A percentile compares a stretch with the other conserved stretches of the same genome.
phyloP scores from a whole-genome alignment of 2,888 invertebrate genomes.

The Tiphia femorata region DNA sequence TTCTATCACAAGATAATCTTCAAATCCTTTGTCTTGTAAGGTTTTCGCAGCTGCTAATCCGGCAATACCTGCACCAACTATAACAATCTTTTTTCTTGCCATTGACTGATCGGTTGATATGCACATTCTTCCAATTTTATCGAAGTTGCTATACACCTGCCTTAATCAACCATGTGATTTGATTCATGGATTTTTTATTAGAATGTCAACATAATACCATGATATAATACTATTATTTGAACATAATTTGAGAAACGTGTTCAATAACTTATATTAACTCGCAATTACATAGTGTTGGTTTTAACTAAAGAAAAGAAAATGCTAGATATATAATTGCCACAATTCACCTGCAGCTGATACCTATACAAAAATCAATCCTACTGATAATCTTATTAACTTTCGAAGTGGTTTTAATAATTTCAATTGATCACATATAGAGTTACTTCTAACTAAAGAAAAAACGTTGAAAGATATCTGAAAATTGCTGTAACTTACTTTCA shows the following conservation, averaged over 20 bases:
- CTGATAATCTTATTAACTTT: no score
- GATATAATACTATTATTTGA: constrained; percentile 10
- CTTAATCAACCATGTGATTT: constrained; percentile 50
- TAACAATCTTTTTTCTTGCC: constrained; percentile 66
- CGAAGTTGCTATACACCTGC: constrained; percentile 35
- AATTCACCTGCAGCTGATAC: no score
- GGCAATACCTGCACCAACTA: constrained; percentile 75
- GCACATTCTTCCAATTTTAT: constrained; percentile 26
- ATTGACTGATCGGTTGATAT: constrained; percentile 11
- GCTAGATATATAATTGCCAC: no score
- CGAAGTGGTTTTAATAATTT: no score
- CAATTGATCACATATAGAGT: no score
- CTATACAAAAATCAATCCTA: no score
- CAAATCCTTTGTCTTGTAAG: constrained; percentile 68
- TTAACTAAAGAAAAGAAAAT: no score
- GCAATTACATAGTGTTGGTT: background rate
- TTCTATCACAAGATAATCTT: constrained; percentile 72
- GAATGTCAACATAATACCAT: constrained; percentile 45
- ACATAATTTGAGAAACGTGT: background rate
- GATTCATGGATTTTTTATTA: no score
- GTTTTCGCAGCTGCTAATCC: constrained; percentile 73
- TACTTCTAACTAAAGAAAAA: no score
- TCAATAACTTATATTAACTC: background rate
- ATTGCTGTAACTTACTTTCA: no score
- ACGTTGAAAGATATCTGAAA: no score